Evolutionary conservation across 2,888 invertebrate species (phyloP).

Genomic region (Chrysomela aeneicollis): DNA sequence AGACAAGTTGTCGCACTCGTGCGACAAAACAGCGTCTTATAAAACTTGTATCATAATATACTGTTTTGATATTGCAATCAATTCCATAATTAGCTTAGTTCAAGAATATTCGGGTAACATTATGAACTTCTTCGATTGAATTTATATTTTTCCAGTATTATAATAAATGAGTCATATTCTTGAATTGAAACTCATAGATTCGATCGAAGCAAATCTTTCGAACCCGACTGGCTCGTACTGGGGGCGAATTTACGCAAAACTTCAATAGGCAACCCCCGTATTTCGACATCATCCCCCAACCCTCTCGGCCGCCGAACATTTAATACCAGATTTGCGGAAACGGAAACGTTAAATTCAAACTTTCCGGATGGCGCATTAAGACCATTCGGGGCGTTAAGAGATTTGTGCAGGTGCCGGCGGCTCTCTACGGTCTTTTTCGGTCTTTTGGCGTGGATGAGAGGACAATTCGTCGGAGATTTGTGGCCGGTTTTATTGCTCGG

Average conservation of each 20-base stretch:
- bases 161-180: too few relatives aligned
- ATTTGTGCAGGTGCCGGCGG: slow-evolving; percentile 44
- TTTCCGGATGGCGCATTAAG: slow-evolving; percentile 47
- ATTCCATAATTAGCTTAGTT: too few relatives aligned
- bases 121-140: too few relatives aligned
- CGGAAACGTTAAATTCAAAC: slow-evolving; percentile 43
- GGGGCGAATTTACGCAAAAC: background rate
- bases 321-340: slow-evolving; percentile 24
- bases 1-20: too few relatives aligned
- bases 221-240: too few relatives aligned
- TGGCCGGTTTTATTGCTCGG: slow-evolving; percentile 58
- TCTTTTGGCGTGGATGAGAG: slow-evolving; percentile 37
- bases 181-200: too few relatives aligned
- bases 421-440: slow-evolving; percentile 41
- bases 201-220: too few relatives aligned
- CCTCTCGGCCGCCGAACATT: slow-evolving; percentile 8
- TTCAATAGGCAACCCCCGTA: background rate
- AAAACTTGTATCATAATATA: too few relatives aligned
- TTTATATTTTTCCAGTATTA: too few relatives aligned
- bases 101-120: too few relatives aligned
- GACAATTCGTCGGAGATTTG: slow-evolving; percentile 54
- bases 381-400: slow-evolving; percentile 44
- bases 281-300: background rate
- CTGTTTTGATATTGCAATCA: too few relatives aligned
- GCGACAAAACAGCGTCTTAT: too few relatives aligned